phyloP scores from a whole-genome alignment of 2,113 vertebrate species.

The Oxyura jamaicensis region DNA sequence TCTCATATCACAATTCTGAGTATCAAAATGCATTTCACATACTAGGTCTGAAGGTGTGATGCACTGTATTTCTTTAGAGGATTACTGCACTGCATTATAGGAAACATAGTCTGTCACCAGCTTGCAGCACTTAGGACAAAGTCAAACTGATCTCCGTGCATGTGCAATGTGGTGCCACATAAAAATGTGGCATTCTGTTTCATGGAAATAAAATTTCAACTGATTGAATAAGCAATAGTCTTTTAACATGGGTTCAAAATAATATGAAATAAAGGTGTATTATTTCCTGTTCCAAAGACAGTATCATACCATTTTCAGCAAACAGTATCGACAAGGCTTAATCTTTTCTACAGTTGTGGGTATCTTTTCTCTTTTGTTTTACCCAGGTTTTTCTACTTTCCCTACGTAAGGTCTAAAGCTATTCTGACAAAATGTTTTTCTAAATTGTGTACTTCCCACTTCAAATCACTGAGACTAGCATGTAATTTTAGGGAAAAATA shows the following conservation, averaged over 20 bases:
- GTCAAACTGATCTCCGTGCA: background rate
- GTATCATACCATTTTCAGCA: background rate
- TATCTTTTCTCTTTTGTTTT: background rate
- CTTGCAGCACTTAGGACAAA: background rate
- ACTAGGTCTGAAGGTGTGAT: background rate
- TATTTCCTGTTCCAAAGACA: background rate
- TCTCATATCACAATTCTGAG: background rate
- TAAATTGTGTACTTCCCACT: background rate
- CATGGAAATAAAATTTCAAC: background rate
- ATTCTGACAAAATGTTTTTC: background rate
- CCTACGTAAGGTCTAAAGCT: background rate
- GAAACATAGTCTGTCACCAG: background rate
- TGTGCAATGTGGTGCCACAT: background rate
- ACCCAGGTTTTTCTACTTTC: background rate
- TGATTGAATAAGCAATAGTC: background rate
- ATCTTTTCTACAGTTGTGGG: background rate
- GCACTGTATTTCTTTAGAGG: background rate
- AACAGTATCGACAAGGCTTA: background rate
- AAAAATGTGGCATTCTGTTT: background rate
- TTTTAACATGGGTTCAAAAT: background rate
- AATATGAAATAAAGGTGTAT: background rate
- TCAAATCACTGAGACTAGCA: background rate
- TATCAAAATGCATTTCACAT: background rate
- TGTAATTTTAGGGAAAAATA: background rate
- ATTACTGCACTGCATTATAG: background rate